Percentiles rank a stretch among this genome's conserved stretches.
Evolutionary conservation across 2,797 vertebrate species (phyloP).

Genomic region (Pangasius mekongensis): DNA sequence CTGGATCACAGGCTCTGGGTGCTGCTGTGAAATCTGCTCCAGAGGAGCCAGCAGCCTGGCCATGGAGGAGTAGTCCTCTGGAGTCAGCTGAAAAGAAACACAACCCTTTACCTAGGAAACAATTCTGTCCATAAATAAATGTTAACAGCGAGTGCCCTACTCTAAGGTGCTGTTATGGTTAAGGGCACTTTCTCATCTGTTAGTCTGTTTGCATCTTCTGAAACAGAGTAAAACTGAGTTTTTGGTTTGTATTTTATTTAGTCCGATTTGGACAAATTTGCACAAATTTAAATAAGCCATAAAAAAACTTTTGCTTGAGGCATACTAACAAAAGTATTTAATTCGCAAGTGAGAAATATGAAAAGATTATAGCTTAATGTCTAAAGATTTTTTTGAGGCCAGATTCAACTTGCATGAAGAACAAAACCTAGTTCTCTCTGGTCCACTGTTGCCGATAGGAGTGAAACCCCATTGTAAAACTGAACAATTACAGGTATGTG

Average conservation of each 20-base stretch:
- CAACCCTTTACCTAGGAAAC: neutral
- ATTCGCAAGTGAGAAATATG: neutral
- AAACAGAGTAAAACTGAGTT: neutral
- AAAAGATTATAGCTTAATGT: neutral
- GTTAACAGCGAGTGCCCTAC: neutral
- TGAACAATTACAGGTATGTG: neutral
- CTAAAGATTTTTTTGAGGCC: too few relatives aligned
- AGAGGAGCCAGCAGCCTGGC: slow-evolving; percentile 78
- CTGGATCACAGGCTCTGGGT: slow-evolving; percentile 82
- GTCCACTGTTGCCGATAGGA: neutral
- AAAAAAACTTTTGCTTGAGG: neutral
- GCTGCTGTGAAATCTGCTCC: slow-evolving; percentile 76
- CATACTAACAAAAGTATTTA: neutral
- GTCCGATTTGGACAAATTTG: too few relatives aligned
- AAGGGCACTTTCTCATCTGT: neutral
- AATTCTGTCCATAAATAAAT: neutral
- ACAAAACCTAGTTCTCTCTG: neutral
- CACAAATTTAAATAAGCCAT: neutral
- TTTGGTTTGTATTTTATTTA: neutral
- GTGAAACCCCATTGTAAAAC: neutral
- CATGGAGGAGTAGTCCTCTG: slow-evolving; percentile 79
- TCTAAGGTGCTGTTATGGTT: neutral
- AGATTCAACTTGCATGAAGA: too few relatives aligned
- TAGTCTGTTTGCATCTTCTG: neutral
- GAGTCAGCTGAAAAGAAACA: slow-evolving; percentile 73